Evolutionary conservation across 2,113 vertebrate genomes (phyloP).

Genomic region (Saguinus midas): DNA sequence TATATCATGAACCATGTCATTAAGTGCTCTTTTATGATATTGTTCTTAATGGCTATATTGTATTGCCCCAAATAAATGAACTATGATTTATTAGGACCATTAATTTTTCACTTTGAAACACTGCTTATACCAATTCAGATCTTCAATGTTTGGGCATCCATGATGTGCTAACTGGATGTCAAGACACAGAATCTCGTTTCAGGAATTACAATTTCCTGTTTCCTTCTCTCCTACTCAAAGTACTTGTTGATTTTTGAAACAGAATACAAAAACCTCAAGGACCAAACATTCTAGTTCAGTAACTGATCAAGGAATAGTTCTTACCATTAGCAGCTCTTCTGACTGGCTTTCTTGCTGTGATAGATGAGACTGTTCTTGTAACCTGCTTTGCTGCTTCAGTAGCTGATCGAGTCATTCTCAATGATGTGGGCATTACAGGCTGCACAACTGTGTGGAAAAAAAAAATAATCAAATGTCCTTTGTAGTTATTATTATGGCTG

Average conservation of each 20-base stretch:
- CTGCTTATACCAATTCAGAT: background rate
- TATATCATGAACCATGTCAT: background rate
- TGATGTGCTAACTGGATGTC: background rate
- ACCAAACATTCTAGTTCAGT: background rate
- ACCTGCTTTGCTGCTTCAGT: slow-evolving; percentile 73
- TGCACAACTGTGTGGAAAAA: slow-evolving; percentile 62
- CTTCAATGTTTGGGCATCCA: background rate
- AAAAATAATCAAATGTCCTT: background rate
- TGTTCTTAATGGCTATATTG: background rate
- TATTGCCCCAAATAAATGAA: background rate
- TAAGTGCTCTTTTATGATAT: background rate
- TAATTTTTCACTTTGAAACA: slow-evolving; percentile 11
- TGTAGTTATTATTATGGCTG: background rate
- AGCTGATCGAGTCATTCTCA: slow-evolving; percentile 80
- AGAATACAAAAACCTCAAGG: background rate
- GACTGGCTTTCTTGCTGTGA: slow-evolving; percentile 10
- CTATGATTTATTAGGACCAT: background rate
- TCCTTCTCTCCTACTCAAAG: background rate
- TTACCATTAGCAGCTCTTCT: slow-evolving; percentile 54
- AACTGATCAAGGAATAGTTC: background rate
- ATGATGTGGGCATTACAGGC: background rate
- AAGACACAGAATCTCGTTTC: background rate
- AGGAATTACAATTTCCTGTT: background rate
- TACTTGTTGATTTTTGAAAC: background rate
- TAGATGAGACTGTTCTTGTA: background rate